Percentiles rank a stretch among this genome's conserved stretches.
phyloP scores from a whole-genome alignment of 2,797 vertebrate genomes.

The Psittacula derbiana region DNA sequence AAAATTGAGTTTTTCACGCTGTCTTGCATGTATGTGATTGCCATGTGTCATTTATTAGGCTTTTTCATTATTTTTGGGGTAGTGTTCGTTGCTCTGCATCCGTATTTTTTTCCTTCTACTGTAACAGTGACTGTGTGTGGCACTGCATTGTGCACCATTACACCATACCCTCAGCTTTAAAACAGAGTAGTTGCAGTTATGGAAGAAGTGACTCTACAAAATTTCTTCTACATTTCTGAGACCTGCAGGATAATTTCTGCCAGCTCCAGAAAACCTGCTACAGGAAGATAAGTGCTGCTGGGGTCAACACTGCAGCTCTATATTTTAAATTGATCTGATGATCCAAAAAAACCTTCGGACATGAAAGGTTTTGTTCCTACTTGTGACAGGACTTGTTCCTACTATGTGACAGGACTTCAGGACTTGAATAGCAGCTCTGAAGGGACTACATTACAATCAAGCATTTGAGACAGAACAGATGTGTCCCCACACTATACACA shows the following conservation, averaged over 20 bases:
- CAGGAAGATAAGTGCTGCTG: not conserved
- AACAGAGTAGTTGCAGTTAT: not conserved
- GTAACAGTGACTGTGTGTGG: not conserved
- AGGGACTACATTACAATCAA: not conserved
- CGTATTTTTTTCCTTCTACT: not conserved
- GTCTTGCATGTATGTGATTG: not conserved
- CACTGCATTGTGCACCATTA: not conserved
- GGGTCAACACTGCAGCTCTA: not conserved
- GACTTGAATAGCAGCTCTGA: not conserved
- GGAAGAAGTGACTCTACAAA: not conserved
- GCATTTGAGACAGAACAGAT: not conserved
- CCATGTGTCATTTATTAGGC: not conserved
- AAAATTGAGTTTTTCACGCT: not conserved
- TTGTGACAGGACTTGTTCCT: not conserved
- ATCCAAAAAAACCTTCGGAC: not conserved
- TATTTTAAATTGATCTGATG: not conserved
- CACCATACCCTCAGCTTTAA: not conserved
- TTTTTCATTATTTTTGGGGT: not conserved
- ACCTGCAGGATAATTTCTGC: not conserved
- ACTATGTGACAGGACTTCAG: not conserved
- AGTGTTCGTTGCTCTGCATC: not conserved
- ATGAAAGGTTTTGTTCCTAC: not conserved
- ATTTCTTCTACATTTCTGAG: not conserved
- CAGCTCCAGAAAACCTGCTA: not conserved
- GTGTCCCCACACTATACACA: not conserved